Percentiles rank a stretch among this genome's conserved stretches.
Conservation (phyloP, 2,888 invertebrate species). For the Choristoneura rosaceana region DNA sequence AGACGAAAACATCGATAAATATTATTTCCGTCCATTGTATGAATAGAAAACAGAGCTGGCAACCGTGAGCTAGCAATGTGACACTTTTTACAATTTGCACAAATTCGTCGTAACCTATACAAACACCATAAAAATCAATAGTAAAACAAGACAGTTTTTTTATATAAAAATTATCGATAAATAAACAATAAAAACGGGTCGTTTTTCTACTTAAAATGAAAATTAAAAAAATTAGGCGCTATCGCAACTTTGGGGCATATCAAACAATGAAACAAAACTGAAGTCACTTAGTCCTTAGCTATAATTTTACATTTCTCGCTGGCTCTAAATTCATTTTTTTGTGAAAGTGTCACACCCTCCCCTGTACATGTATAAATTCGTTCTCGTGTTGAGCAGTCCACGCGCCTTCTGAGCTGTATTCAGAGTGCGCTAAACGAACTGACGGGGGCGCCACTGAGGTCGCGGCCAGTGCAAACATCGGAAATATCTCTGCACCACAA, state of each 20-base stretch:
- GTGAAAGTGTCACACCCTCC: constrained; percentile 40
- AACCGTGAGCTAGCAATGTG: constrained; percentile 2
- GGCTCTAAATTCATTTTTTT: background rate
- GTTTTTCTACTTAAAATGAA: no score
- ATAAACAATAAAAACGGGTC: no score
- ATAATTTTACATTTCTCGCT: no score
- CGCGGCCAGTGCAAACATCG: background rate
- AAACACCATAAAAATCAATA: background rate
- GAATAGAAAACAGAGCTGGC: background rate
- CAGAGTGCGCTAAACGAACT: constrained; percentile 53
- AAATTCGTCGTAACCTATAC: background rate
- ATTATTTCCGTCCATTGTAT: background rate
- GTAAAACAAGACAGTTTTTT: no score
- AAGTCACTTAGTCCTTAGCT: no score
- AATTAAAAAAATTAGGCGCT: no score
- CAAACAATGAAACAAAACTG: no score
- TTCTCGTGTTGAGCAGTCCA: constrained; percentile 44
- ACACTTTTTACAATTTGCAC: constrained; percentile 1
- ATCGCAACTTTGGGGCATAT: no score
- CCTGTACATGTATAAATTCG: constrained; percentile 51
- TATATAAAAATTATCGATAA: no score
- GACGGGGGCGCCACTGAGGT: constrained; percentile 47
- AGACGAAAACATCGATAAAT: no score
- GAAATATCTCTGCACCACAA: no score
- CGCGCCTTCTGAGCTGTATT: constrained; percentile 50